phyloP scores from a whole-genome alignment of 2,113 vertebrate species.

The Pyxicephalus adspersus region DNA sequence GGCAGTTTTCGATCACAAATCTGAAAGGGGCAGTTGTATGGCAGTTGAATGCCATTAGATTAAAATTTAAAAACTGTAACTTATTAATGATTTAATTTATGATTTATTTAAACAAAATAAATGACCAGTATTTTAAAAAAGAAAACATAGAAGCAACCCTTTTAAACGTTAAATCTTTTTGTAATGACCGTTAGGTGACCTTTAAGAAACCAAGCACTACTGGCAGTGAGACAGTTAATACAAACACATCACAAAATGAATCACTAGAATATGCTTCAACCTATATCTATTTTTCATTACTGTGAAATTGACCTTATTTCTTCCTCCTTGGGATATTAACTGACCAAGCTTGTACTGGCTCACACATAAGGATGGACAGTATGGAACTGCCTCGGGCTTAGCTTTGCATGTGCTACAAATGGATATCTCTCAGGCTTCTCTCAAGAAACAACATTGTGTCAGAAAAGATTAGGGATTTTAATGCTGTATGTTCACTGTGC shows the following conservation, averaged over 20 bases:
- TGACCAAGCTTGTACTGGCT: constrained; percentile 1
- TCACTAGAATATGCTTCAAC: not conserved
- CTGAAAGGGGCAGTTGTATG: too few species aligned
- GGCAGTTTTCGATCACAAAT: too few species aligned
- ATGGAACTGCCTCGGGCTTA: not conserved
- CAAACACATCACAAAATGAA: not conserved
- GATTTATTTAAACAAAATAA: too few species aligned
- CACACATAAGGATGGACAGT: not conserved
- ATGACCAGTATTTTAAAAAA: too few species aligned
- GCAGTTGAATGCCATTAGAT: too few species aligned
- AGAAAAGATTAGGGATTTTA: not conserved
- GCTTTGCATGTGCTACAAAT: not conserved
- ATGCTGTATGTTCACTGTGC: not conserved
- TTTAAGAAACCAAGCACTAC: not conserved
- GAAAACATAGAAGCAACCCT: too few species aligned
- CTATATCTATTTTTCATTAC: constrained; percentile 1
- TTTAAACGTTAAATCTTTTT: too few species aligned
- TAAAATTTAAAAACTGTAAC: too few species aligned
- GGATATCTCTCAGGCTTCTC: constrained; percentile 15
- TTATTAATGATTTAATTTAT: too few species aligned
- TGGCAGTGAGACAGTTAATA: not conserved
- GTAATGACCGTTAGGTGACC: too few species aligned
- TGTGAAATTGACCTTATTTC: constrained; percentile 45
- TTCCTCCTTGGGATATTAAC: not conserved
- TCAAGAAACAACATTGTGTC: constrained; percentile 18